Base-by-base conservation (phyloP, 2,113 vertebrate genomes). In the Perognathus longimembris region DNA sequence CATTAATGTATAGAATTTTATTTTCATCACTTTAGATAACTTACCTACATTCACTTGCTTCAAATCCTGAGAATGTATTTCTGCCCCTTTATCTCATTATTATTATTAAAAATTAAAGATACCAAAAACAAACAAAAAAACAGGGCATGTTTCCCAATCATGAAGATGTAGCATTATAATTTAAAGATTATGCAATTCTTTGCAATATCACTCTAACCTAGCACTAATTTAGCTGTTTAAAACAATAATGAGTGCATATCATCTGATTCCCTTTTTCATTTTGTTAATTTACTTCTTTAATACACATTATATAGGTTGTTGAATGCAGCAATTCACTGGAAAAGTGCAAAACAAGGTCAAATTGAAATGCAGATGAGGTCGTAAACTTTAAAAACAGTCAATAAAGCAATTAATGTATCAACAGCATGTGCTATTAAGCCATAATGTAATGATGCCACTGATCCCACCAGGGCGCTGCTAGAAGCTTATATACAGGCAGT, bases 341-440 rank as follows among this genome's bases (percentile, higher is more conserved):
- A 95, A 96, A 94, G 96, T 97, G 97, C 95, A 97, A 93, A 96
- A 94, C 70, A 97, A 97, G 93, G 94, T 89, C 96, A 96, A 36
- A 85, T 76, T 92, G 42, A 26, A 61, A 95, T 97, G 94, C 90
- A 97, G 76, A 94, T 96, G 89, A 97, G 94, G 89, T 97, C 89
- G 45, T 96, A 97, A 96, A 97, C 96, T 94, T 98, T 97, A 85
- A 78, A 96, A 96, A 74, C 85, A 95, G 93, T 97, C 97, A 97
- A 96, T 97, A 97, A 98, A 97, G 73, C 88, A 97, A 97, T 97
- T 97, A 96, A 97, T 96, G 92, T 96, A 95, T 97, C 88, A 94
- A 89, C 76, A 92, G 88, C 91, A 54, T 96, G 93, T 92, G 89
- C 69, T 95, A 78, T 88, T 95, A 95, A 78, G 79, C 77, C 89